Percentiles rank a stretch among this genome's conserved stretches.
Evolutionary conservation across 1,140 invertebrate species (phyloP).

Genomic region (Tetraneura akinire): DNA sequence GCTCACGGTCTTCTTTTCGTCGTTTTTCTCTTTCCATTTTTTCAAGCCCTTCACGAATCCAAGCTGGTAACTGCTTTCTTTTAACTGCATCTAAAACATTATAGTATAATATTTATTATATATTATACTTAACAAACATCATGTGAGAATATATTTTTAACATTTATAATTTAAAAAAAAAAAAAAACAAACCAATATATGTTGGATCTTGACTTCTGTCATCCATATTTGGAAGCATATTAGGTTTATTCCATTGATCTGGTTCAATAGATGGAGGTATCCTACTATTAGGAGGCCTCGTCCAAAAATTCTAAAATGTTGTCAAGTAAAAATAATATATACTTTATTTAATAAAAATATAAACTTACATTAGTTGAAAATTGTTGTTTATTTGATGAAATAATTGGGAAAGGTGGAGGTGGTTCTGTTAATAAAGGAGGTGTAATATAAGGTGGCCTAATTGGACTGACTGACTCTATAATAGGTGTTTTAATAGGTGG

Average conservation of each 20-base stretch:
- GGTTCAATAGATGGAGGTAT: neutral
- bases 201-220: constrained; percentile 26
- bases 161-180: neutral
- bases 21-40: constrained; percentile 97
- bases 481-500: constrained; percentile 59
- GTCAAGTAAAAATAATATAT: neutral
- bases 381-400: constrained; percentile 4
- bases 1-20: constrained; percentile 80
- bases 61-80: constrained; percentile 86
- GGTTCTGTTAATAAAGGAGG: constrained; percentile 57
- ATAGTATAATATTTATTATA: neutral
- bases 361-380: constrained; percentile 24
- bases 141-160: too few species aligned
- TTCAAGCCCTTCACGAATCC: constrained; percentile 94
- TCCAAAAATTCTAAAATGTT: constrained; percentile 26
- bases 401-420: neutral
- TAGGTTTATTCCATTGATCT: constrained; percentile 37
- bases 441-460: constrained; percentile 58
- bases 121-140: too few species aligned
- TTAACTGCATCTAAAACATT: constrained; percentile 78
- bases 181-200: constrained; percentile 13
- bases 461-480: constrained; percentile 58
- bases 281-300: neutral
- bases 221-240: neutral
- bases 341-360: neutral